These are phyloP conservation scores for Tapera naevia DNA, from an alignment of 2,797 vertebrate species.

Conservation along the genomic window DNA sequence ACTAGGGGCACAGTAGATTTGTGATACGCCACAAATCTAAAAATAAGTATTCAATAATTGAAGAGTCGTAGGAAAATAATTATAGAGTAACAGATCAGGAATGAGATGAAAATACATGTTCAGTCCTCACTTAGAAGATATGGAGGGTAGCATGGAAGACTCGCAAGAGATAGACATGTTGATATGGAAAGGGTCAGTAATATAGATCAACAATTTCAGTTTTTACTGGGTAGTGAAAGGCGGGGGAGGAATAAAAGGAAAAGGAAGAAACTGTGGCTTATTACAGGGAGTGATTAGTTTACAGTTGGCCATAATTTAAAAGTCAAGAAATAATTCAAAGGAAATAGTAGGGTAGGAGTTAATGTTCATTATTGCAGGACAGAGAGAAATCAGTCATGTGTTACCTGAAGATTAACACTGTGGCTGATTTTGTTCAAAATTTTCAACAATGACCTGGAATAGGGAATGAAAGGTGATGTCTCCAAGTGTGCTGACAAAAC, in stretches of 20 bases:
- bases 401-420: background rate
- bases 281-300: background rate
- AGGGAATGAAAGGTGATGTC: background rate
- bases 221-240: background rate
- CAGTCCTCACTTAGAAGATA: background rate
- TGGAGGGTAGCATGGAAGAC: background rate
- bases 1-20: background rate
- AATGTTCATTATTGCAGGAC: background rate
- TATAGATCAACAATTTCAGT: background rate
- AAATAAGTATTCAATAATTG: background rate
- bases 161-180: background rate
- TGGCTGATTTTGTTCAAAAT: background rate
- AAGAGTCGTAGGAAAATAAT: background rate
- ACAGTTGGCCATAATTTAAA: background rate
- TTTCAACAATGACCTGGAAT: background rate
- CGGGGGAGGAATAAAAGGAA: too few relatives aligned
- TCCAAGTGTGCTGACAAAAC: background rate
- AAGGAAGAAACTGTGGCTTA: background rate
- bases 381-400: background rate
- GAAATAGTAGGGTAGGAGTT: background rate
- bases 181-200: background rate
- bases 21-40: background rate
- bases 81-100: background rate
- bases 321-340: background rate
- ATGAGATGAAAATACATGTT: background rate